phyloP scores from a whole-genome alignment of 2,797 vertebrate species.

The Chlorospingus semifuscus region DNA sequence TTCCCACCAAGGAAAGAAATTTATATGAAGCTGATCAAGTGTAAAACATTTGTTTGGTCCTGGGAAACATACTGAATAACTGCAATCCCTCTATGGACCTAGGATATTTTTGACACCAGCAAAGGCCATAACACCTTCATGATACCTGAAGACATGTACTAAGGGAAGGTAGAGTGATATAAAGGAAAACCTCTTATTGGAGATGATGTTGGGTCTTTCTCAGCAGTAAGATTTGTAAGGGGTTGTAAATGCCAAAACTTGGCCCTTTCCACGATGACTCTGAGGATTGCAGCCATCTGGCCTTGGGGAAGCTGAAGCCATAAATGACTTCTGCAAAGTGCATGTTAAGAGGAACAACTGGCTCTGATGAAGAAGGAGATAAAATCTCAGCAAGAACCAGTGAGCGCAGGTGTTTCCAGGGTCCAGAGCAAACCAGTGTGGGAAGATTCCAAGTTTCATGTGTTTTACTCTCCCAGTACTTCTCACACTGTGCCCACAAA shows the following conservation, averaged over 20 bases:
- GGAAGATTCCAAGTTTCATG: neutral
- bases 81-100: neutral
- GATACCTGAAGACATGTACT: neutral
- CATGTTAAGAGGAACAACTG: neutral
- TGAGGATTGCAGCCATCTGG: neutral
- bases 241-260: neutral
- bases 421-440: neutral
- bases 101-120: neutral
- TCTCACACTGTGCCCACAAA: neutral
- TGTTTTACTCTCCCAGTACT: neutral
- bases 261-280: neutral
- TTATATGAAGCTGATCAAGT: neutral
- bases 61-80: neutral
- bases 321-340: neutral
- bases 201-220: neutral
- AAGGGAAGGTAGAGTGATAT: neutral
- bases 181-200: neutral
- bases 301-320: neutral
- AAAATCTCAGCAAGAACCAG: neutral
- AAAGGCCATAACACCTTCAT: neutral
- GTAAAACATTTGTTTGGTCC: neutral
- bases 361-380: neutral
- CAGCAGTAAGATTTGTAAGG: neutral
- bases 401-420: neutral
- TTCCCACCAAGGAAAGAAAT: neutral